Percentiles rank a stretch among this genome's conserved stretches.
Conservation (phyloP, 1,140 invertebrate species). For the Chymomyza costata region DNA sequence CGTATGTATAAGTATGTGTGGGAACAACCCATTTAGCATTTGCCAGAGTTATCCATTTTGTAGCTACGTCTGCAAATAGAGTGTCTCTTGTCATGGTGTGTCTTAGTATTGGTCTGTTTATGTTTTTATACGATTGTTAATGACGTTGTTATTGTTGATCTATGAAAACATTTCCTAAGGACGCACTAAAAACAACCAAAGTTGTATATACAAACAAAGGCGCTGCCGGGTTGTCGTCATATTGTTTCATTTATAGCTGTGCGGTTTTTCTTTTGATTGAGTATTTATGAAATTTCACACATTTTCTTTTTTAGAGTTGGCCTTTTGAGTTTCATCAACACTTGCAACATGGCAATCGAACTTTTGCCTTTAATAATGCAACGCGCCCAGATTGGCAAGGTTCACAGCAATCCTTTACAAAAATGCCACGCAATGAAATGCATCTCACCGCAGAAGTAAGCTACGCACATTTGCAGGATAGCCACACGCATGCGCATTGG, state of each 20-base stretch:
- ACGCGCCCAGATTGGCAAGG: slow-evolving; percentile 55
- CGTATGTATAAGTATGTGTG: slow-evolving; percentile 22
- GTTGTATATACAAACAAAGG: slow-evolving; percentile 69
- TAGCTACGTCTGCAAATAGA: slow-evolving; percentile 18
- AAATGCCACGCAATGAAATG: slow-evolving; percentile 28
- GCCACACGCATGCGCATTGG: slow-evolving; percentile 37
- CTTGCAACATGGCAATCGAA: slow-evolving; percentile 30
- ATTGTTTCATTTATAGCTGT: slow-evolving; percentile 63
- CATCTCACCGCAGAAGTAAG: slow-evolving; percentile 27
- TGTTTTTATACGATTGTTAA: slow-evolving; percentile 73
- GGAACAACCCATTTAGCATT: slow-evolving; percentile 42
- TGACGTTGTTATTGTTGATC: slow-evolving; percentile 65
- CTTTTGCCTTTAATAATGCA: slow-evolving; percentile 9
- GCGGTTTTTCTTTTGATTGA: slow-evolving; percentile 36
- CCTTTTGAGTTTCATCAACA: slow-evolving; percentile 68
- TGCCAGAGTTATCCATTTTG: neutral
- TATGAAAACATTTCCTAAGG: slow-evolving; percentile 38
- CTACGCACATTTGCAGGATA: slow-evolving; percentile 38
- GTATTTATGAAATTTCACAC: slow-evolving; percentile 36
- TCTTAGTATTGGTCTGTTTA: slow-evolving; percentile 54
- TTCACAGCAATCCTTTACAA: slow-evolving; percentile 38
- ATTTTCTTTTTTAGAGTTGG: slow-evolving; percentile 56
- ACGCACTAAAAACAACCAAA: slow-evolving; percentile 71
- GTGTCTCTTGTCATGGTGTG: slow-evolving; percentile 45
- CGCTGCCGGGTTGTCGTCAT: slow-evolving; percentile 49